Evolutionary conservation across 1,140 invertebrate genomes (phyloP).

Genomic region (Leucophenga varia): DNA sequence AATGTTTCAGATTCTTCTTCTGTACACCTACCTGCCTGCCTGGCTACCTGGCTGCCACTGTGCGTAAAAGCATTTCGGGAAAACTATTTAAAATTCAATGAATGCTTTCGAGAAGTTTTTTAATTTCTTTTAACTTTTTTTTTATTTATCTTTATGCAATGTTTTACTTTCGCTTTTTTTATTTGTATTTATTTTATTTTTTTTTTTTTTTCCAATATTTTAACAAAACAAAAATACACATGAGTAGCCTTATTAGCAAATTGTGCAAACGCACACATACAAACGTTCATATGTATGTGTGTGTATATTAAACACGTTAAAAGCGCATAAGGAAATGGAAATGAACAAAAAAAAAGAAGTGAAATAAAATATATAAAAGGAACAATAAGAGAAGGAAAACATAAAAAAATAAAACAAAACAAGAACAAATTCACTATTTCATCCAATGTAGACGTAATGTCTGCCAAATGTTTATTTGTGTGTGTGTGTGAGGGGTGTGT

Average conservation of each 20-base stretch:
- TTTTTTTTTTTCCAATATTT: too few relatives aligned
- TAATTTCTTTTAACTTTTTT: too few relatives aligned
- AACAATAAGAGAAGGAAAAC: conserved; percentile 15
- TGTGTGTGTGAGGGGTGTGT: not conserved
- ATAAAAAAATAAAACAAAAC: conserved; percentile 13
- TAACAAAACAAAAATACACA: not conserved
- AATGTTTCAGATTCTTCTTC: too few relatives aligned
- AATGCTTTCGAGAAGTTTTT: too few relatives aligned
- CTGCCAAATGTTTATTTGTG: too few relatives aligned
- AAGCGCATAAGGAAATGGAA: conserved; percentile 23
- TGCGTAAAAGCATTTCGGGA: too few relatives aligned
- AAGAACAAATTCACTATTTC: conserved; percentile 14
- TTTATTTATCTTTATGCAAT: too few relatives aligned
- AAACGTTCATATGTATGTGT: conserved; percentile 4
- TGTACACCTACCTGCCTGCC: too few relatives aligned
- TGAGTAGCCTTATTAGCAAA: not conserved
- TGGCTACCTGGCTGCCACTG: too few relatives aligned
- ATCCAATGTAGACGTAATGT: too few relatives aligned
- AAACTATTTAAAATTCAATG: conserved; percentile 3
- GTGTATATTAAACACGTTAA: conserved; percentile 7
- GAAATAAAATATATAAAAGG: conserved; percentile 40
- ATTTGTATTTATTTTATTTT: too few relatives aligned
- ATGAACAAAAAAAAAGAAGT: conserved; percentile 35
- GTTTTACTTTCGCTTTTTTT: too few relatives aligned
- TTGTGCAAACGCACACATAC: conserved; percentile 13